A percentile compares a stretch with the other conserved stretches of the same genome.
Conservation (phyloP, 2,888 invertebrate genomes). For the Drosophila vallismaia region DNA sequence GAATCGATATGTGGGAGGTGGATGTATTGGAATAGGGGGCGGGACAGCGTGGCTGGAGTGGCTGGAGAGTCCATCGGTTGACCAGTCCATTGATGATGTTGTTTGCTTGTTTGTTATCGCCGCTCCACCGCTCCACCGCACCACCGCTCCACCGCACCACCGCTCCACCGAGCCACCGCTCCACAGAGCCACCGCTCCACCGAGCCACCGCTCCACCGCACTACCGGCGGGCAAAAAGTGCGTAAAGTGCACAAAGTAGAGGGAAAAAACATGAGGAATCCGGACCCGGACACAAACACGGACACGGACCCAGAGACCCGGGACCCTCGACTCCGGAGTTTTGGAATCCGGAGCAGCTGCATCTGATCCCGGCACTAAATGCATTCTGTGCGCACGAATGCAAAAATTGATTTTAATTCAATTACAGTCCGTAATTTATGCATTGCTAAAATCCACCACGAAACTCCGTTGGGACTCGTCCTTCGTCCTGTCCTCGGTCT, state of each 20-base stretch:
- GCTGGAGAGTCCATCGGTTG: constrained; percentile 11
- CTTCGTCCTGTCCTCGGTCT: not conserved
- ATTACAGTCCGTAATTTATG: constrained; percentile 72
- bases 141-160: not conserved
- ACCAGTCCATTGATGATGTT: constrained; percentile 48
- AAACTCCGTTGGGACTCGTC: not conserved
- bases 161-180: constrained; percentile 3
- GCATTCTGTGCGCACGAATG: constrained; percentile 45
- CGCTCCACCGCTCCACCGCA: constrained; percentile 5
- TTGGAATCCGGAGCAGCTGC: constrained; percentile 36
- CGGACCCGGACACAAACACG: not conserved
- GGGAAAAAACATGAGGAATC: not conserved
- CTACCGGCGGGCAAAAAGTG: constrained; percentile 31
- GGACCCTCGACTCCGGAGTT: not conserved
- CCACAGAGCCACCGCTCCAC: constrained; percentile 4
- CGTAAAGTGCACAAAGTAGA: constrained; percentile 47
- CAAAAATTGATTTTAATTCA: constrained; percentile 73
- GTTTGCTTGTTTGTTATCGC: constrained; percentile 41
- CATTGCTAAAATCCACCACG: constrained; percentile 57
- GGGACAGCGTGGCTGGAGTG: not conserved
- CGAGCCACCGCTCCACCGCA: not conserved
- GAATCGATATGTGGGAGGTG: not conserved
- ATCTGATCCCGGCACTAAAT: constrained; percentile 32
- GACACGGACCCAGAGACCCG: constrained; percentile 1
- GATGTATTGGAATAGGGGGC: not conserved